Percentiles rank a stretch among this genome's conserved stretches.
Conservation (phyloP, 2,888 invertebrate species). For the Serrognathus titanus region DNA sequence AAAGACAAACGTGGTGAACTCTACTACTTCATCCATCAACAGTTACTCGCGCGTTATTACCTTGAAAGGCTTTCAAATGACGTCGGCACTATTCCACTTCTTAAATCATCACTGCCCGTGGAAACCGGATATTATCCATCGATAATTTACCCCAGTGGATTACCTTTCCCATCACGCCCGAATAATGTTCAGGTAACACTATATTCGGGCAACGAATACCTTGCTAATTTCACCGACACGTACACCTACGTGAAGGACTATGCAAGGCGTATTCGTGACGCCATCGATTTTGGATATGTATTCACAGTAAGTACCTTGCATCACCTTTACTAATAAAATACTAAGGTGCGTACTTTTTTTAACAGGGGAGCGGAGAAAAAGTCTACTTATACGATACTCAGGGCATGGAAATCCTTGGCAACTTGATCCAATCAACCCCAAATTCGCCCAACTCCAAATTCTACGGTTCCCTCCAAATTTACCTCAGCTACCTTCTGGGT, state of each 20-base stretch:
- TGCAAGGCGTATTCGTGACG: slow-evolving; percentile 57
- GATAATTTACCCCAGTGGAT: slow-evolving; percentile 59
- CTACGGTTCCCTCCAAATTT: slow-evolving; percentile 59
- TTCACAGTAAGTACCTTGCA: slow-evolving; percentile 28
- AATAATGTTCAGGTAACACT: slow-evolving; percentile 43
- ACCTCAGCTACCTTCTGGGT: slow-evolving; percentile 50
- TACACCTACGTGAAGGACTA: slow-evolving; percentile 51
- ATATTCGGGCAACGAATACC: slow-evolving; percentile 29
- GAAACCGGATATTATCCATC: slow-evolving; percentile 58
- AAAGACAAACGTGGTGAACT: slow-evolving; percentile 54
- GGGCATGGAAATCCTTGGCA: slow-evolving; percentile 56
- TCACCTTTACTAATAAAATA: background rate
- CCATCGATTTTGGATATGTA: slow-evolving; percentile 58
- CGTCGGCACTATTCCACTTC: slow-evolving; percentile 58
- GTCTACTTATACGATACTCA: slow-evolving; percentile 41
- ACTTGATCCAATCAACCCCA: slow-evolving; percentile 52
- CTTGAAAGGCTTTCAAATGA: slow-evolving; percentile 66
- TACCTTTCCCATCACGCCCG: slow-evolving; percentile 58
- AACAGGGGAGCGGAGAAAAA: slow-evolving; percentile 1
- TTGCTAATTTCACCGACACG: slow-evolving; percentile 47
- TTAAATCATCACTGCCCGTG: slow-evolving; percentile 53
- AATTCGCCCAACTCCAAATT: slow-evolving; percentile 49
- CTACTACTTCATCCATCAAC: slow-evolving; percentile 64
- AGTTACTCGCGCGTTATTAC: slow-evolving; percentile 66
- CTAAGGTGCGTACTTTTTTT: background rate